These are phyloP conservation scores for Hypselothyrea guttata DNA, from an alignment of 2,888 invertebrate genomes.

Conservation along the genomic window DNA sequence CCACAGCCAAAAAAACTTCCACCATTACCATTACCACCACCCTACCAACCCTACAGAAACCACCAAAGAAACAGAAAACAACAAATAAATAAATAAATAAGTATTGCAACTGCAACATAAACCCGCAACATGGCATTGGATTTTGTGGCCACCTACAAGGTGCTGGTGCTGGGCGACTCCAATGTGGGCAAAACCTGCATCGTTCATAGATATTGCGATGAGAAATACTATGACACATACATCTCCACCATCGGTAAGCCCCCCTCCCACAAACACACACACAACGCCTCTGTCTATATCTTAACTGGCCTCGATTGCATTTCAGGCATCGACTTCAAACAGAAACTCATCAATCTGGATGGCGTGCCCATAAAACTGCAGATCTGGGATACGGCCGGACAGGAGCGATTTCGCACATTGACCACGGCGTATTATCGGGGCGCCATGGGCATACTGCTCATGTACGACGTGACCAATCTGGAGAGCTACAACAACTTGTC, in stretches of 20 bases:
- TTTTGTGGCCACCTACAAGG: conserved; percentile 93
- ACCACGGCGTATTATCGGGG: conserved; percentile 95
- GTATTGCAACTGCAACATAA: conserved; percentile 34
- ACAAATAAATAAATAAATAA: conserved; percentile 7
- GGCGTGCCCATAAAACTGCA: conserved; percentile 90
- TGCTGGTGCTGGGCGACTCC: conserved; percentile 93
- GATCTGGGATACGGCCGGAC: conserved; percentile 93
- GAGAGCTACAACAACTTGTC: conserved; percentile 95
- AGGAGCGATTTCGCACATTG: conserved; percentile 86
- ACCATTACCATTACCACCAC: conserved; percentile 34
- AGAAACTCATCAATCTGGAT: conserved; percentile 93
- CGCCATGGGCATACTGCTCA: conserved; percentile 94
- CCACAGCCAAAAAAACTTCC: conserved; percentile 48
- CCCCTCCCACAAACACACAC: neutral
- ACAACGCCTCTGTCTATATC: neutral
- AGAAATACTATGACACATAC: conserved; percentile 94
- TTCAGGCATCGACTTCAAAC: conserved; percentile 93
- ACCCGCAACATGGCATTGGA: conserved; percentile 88
- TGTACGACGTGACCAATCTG: conserved; percentile 94
- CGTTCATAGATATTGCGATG: conserved; percentile 94
- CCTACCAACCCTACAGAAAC: conserved; percentile 21
- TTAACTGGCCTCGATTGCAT: conserved; percentile 26
- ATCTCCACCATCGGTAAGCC: conserved; percentile 93
- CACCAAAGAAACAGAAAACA: conserved; percentile 28
- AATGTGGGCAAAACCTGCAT: conserved; percentile 96